Conservation (phyloP, 2,113 vertebrate species). For the Daubentonia madagascariensis region DNA sequence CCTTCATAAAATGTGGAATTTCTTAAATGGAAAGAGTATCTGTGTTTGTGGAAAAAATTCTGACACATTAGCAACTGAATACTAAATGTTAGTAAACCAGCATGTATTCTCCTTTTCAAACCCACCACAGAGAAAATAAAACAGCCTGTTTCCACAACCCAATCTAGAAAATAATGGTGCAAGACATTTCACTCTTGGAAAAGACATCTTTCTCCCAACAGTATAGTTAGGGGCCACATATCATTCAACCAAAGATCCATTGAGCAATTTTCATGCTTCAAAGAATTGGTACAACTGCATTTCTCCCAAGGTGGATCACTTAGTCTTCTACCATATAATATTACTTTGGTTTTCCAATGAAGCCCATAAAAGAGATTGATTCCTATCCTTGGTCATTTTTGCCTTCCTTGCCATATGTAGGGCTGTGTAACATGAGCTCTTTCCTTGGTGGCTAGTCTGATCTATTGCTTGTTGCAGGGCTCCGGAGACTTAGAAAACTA, state of each 20-base stretch:
- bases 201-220: constrained; percentile 2
- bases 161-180: constrained; percentile 12
- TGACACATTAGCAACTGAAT: not conserved
- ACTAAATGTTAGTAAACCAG: not conserved
- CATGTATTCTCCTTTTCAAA: not conserved
- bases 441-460: constrained; percentile 50
- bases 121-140: not conserved
- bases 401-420: not conserved
- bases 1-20: not conserved
- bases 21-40: not conserved
- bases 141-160: not conserved
- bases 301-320: constrained; percentile 44
- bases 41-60: not conserved
- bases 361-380: constrained; percentile 62
- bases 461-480: constrained; percentile 52
- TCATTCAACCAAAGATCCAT: constrained; percentile 48
- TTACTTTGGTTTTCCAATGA: constrained; percentile 52
- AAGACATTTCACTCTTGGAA: constrained; percentile 29
- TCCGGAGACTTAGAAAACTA: constrained; percentile 54
- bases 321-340: constrained; percentile 45
- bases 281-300: constrained; percentile 44
- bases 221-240: constrained; percentile 7
- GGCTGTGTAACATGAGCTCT: not conserved
- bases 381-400: constrained; percentile 4
- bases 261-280: constrained; percentile 52